phyloP scores from a whole-genome alignment of 1,140 invertebrate species.

The Cyrtorhinus lividipennis region DNA sequence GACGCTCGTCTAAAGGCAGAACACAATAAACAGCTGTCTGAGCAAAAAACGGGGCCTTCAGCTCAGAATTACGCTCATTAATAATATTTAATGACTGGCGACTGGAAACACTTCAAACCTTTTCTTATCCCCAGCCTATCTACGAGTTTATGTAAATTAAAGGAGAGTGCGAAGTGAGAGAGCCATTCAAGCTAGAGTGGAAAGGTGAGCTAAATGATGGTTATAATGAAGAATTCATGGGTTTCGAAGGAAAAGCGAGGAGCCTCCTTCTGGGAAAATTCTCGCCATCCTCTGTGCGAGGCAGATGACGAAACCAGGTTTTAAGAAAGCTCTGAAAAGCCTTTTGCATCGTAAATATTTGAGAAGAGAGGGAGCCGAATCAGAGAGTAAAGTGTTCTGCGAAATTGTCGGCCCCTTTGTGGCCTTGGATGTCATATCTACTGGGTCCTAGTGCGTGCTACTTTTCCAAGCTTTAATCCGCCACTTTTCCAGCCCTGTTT shows the following conservation, averaged over 20 bases:
- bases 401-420: neutral
- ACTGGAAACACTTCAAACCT: neutral
- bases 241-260: no score
- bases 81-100: neutral
- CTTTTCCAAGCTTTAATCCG: neutral
- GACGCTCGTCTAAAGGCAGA: neutral
- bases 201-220: constrained; percentile 1
- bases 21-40: no score
- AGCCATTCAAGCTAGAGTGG: constrained; percentile 4
- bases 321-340: neutral
- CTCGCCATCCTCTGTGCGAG: neutral
- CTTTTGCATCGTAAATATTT: neutral
- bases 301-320: neutral
- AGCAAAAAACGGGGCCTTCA: neutral
- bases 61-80: neutral
- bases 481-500: no score
- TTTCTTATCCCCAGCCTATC: neutral
- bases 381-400: neutral
- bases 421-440: no score
- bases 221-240: constrained; percentile 3
- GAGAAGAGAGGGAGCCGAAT: neutral
- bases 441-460: no score
- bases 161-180: neutral
- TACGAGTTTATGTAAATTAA: constrained; percentile 3
- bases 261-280: neutral